Base-by-base conservation (phyloP, 2,888 invertebrate genomes). In the Mantis religiosa region DNA sequence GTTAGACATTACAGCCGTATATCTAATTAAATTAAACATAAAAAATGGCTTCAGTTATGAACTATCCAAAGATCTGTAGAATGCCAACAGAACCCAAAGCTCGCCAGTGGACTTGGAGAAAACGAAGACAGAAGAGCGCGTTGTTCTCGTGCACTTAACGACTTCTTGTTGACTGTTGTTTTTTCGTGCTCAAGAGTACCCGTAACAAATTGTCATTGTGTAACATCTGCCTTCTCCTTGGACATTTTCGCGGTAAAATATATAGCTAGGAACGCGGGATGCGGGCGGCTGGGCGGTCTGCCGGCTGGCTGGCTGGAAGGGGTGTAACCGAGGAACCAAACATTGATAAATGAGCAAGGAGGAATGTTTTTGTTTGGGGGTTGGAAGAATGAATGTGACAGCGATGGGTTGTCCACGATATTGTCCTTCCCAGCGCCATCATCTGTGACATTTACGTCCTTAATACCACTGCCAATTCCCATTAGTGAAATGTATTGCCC, bases 271-370 rank as follows among this genome's bases (percentile, higher is more conserved):
- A 28, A 28, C 71, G 81, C 25, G 54, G 81, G 28, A 54, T 86
- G 84, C 82, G n/a, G 41, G 82, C n/a, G 20, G 34, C n/a, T n/a
- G n/a, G n/a, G n/a, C n/a, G n/a, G n/a, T n/a, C n/a, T n/a, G n/a
- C n/a, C n/a, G n/a, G n/a, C n/a, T n/a, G n/a, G n/a, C n/a, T n/a
- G n/a, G n/a, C n/a, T n/a, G n/a, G n/a, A n/a, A n/a, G n/a, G 85
- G 28, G 87, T 47, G 25, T 28, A 9, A 34, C n/a, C 87, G 83
- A 89, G 88, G 88, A 86, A 89, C 86, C 88, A 88, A 89, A 87
- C 89, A 71, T 89, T 89, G 88, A 89, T 89, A 89, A 89, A 89
- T 87, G 89, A 87, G 89, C 85, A 81, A 34, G 84, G 84, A 28
- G 89, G 89, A 85, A 88, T 87, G 88, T 89, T 87, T 89, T 89